A percentile compares a stretch with the other conserved stretches of the same genome.
These are phyloP conservation scores for Lethenteron camtschaticum DNA, from an alignment of 2,113 vertebrate species.

Conservation along the genomic window DNA sequence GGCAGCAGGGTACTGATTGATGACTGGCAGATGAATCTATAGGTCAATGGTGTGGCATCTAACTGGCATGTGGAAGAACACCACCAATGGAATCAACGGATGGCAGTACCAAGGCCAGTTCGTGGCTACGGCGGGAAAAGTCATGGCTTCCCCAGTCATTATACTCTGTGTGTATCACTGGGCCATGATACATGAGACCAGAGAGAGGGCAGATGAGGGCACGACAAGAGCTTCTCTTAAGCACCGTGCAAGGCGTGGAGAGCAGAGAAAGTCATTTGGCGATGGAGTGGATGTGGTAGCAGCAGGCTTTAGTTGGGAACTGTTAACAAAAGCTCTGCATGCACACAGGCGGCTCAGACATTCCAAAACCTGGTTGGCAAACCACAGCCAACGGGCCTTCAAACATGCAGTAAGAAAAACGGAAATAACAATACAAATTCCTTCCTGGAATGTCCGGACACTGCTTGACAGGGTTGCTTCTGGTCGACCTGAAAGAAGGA, in stretches of 20 bases:
- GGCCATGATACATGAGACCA: neutral
- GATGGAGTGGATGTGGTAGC: neutral
- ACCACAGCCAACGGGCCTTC: neutral
- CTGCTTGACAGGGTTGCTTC: neutral
- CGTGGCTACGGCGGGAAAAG: neutral
- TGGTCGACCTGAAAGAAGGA: neutral
- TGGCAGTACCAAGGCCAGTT: neutral
- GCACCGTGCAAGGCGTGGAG: constrained; percentile 1
- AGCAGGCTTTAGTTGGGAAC: constrained; percentile 4
- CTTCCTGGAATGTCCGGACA: neutral
- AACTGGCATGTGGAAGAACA: neutral
- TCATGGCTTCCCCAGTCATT: neutral
- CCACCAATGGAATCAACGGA: neutral
- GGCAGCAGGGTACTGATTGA: neutral
- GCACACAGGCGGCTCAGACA: neutral
- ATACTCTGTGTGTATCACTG: neutral
- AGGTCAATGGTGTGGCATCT: neutral
- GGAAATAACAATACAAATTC: neutral
- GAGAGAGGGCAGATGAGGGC: neutral
- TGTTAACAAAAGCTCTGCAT: neutral
- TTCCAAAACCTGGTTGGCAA: neutral
- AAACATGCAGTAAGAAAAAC: neutral
- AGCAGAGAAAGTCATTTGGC: neutral
- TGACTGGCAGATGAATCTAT: neutral
- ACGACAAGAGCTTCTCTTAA: neutral